Conservation (phyloP, 2,113 vertebrate genomes). For the Cryptotis parvus region DNA sequence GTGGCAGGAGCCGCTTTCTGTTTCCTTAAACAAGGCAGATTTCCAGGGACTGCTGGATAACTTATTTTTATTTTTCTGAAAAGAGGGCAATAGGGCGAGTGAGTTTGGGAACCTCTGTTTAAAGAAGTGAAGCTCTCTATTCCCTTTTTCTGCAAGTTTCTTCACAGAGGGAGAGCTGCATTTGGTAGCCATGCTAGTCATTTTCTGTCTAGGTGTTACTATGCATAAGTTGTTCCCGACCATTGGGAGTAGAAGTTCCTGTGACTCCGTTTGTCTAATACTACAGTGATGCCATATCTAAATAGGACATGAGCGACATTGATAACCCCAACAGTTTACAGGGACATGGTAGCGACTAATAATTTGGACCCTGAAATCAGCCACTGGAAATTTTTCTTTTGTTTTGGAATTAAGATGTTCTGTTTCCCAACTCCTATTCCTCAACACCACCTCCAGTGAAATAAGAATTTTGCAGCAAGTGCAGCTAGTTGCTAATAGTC, state of each 20-base stretch:
- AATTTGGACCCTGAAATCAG: slow-evolving; percentile 10
- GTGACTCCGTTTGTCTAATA: background rate
- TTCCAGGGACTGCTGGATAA: too few relatives aligned
- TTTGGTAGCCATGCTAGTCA: background rate
- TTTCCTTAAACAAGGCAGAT: too few relatives aligned
- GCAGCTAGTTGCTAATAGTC: background rate
- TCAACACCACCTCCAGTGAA: background rate
- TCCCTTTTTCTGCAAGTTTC: background rate
- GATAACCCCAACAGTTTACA: background rate
- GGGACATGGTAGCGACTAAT: background rate
- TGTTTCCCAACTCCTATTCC: background rate
- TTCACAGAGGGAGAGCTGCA: background rate
- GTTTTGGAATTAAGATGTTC: slow-evolving; percentile 17
- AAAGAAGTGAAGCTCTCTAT: slow-evolving; percentile 50
- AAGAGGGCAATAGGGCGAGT: too few relatives aligned
- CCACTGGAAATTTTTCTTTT: slow-evolving; percentile 8
- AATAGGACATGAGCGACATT: background rate
- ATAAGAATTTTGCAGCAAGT: background rate
- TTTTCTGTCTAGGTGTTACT: slow-evolving; percentile 18
- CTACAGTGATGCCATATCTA: slow-evolving; percentile 8
- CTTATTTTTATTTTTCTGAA: too few relatives aligned
- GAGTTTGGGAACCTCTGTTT: background rate
- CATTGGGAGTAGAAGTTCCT: slow-evolving; percentile 18
- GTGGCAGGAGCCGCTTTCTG: too few relatives aligned
- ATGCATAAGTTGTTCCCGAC: background rate